Evolutionary conservation across 2,113 vertebrate species (phyloP).

Genomic region (Shinisaurus crocodilurus): DNA sequence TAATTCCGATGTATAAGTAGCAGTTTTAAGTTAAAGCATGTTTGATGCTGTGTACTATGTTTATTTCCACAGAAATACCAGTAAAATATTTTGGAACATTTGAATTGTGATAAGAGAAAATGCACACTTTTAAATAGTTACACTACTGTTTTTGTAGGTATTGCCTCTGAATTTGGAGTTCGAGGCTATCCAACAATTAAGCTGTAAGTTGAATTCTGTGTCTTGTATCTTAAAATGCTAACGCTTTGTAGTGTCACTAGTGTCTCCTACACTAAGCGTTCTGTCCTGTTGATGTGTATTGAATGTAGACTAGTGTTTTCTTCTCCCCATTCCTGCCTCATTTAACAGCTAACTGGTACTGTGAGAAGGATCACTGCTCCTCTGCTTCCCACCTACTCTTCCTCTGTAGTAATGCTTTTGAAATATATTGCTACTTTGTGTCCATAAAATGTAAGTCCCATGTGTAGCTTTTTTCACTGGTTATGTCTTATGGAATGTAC

Average conservation of each 20-base stretch:
- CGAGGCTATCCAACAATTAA: conserved; percentile 99
- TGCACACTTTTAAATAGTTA: not conserved
- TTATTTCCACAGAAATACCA: not conserved
- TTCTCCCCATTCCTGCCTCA: too few species aligned
- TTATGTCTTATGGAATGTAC: not conserved
- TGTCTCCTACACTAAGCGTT: not conserved
- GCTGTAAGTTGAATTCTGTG: conserved; percentile 85
- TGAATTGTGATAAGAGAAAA: not conserved
- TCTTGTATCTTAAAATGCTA: not conserved
- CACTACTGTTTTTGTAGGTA: conserved; percentile 78
- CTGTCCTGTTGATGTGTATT: not conserved
- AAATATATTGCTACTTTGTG: not conserved
- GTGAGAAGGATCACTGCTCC: not conserved
- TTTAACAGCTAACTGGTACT: conserved; percentile 2
- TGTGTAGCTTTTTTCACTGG: not conserved
- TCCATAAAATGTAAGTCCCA: not conserved
- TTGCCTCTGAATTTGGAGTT: conserved; percentile 96
- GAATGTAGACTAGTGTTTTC: not conserved
- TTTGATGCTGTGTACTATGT: not conserved
- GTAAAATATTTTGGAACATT: not conserved
- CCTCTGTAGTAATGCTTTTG: not conserved
- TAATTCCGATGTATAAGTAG: not conserved
- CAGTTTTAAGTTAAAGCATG: not conserved
- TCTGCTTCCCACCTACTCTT: not conserved
- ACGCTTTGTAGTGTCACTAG: not conserved